Base-by-base conservation (phyloP, 2,888 invertebrate species). In the Napeogenes inachia region DNA sequence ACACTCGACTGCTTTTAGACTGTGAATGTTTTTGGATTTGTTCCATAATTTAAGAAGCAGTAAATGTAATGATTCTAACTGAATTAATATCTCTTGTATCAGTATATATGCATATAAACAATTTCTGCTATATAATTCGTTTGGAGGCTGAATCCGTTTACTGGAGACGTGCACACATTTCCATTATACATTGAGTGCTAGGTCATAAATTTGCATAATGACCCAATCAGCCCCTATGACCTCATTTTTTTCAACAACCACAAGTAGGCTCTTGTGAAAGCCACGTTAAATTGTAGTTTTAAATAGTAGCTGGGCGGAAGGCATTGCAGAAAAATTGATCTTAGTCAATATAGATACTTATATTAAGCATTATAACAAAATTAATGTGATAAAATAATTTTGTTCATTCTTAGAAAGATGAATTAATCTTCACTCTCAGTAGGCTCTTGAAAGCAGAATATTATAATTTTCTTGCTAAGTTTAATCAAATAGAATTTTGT, bases 131-230 rank as follows among this genome's bases (percentile, higher is more conserved):
- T 50, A 50, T 30, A 50, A 21, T 21, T 21, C 30, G 50, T 5
- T 30, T 30, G 30, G 50, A 50, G 50, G 30, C 30, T 50, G 50
- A 50, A 50, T 21, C 30, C 21, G 30, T 50, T 50, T 50, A 30
- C 13, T 21, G 50, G 50, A 50, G 50, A 50, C 50, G 30, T 70
- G 72, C 74, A 70, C 72, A 62, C 71, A 64, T 68, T 68, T 72
- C 71, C 73, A 76, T 77, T 76, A 78, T 73, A 73, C 71, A 73
- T 66, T 71, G 71, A 70, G 73, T 64, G 72, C 67, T 75, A 77
- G 79, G 78, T 79, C 76, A 75, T 73, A 73, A 74, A 85, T 87
- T 87, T 84, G 79, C 87, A 87, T 86, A 86, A 85, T 79, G 79
- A 79, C 81, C 78, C 78, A 80, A 79, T 81, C 78, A 80, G 77